phyloP scores from a whole-genome alignment of 2,113 vertebrate genomes.

The Phocoena phocoena region DNA sequence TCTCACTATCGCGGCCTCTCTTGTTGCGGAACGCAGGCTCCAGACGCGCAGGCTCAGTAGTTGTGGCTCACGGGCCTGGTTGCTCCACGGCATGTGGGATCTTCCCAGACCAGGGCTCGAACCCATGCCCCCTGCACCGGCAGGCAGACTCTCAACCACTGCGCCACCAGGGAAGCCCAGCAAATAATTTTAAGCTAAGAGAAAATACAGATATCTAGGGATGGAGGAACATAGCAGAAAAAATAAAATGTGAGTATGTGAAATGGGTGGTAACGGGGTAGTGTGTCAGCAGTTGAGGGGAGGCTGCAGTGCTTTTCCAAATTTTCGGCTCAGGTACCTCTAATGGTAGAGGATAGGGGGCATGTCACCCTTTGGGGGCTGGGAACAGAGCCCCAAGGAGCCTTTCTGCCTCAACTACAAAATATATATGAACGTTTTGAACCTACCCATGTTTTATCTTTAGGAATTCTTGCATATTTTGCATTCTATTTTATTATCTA shows the following conservation, averaged over 20 bases:
- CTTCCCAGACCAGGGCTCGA: no score
- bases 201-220: not conserved
- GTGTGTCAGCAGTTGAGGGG: not conserved
- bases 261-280: not conserved
- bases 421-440: not conserved
- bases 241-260: conserved; percentile 32
- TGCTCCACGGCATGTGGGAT: no score
- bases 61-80: no score
- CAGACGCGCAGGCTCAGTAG: no score
- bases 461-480: conserved; percentile 29
- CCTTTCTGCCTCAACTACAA: not conserved
- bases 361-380: not conserved
- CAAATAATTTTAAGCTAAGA: conserved; percentile 18
- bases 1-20: no score
- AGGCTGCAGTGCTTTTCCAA: not conserved
- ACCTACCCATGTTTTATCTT: conserved; percentile 20
- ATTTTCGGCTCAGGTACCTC: not conserved
- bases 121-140: no score
- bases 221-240: not conserved
- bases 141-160: not conserved
- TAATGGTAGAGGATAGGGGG: not conserved
- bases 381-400: not conserved
- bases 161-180: not conserved
- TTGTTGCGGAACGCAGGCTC: no score
- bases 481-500: conserved; percentile 19